Conservation (phyloP, 2,113 vertebrate species). For the Psophia crepitans region DNA sequence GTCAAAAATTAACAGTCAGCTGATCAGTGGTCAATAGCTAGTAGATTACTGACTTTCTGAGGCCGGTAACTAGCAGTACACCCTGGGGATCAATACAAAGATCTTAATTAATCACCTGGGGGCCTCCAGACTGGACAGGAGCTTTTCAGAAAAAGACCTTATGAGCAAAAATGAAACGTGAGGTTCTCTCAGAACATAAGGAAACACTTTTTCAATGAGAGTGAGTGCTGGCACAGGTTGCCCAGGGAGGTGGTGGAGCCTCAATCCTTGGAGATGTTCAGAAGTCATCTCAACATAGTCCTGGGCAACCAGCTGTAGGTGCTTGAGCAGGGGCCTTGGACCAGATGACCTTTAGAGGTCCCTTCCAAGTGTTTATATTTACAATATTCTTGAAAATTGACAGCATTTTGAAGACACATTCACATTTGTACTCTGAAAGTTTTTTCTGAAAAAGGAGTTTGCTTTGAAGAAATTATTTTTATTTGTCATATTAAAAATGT, state of each 20-base stretch:
- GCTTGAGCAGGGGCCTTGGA: fast-evolving
- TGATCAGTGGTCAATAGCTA: background rate
- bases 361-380: background rate
- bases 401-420: background rate
- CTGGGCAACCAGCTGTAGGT: fast-evolving
- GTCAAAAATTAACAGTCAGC: background rate
- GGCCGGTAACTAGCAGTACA: background rate
- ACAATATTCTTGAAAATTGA: background rate
- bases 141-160: background rate
- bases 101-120: background rate
- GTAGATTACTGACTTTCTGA: background rate
- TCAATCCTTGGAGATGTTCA: background rate
- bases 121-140: background rate
- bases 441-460: background rate
- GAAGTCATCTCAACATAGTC: background rate
- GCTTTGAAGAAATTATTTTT: constrained; percentile 20
- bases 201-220: background rate
- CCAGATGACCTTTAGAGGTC: background rate
- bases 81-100: background rate
- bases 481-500: constrained; percentile 26
- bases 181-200: background rate
- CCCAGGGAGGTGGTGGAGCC: fast-evolving
- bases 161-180: background rate
- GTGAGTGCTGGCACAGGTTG: background rate
- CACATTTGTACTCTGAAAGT: background rate